phyloP scores from a whole-genome alignment of 2,888 invertebrate genomes.

The Brenthis hecate region DNA sequence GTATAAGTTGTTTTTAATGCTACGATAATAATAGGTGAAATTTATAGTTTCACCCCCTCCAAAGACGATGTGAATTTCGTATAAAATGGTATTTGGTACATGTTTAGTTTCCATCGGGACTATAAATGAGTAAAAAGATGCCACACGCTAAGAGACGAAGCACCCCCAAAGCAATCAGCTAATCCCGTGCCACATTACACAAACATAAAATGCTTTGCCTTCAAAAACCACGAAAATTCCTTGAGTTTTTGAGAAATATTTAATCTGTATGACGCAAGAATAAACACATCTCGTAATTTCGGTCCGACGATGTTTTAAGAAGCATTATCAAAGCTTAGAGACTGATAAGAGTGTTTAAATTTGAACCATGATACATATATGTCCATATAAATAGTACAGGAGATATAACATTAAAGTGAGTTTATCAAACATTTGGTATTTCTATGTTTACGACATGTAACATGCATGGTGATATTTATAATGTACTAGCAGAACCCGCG shows the following conservation, averaged over 20 bases:
- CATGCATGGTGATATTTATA: no score
- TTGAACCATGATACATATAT: slow-evolving; percentile 12
- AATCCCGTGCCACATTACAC: no score
- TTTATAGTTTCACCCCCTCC: no score
- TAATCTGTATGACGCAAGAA: slow-evolving; percentile 27
- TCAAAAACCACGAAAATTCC: slow-evolving; percentile 6
- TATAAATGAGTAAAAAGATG: no score
- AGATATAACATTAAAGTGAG: slow-evolving; percentile 7
- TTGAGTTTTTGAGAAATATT: slow-evolving; percentile 4
- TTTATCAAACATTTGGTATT: background rate
- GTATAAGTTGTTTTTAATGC: no score
- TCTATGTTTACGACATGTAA: background rate
- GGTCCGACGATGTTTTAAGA: slow-evolving; percentile 30
- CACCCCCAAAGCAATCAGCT: no score
- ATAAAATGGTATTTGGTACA: no score
- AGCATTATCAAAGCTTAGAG: slow-evolving; percentile 25
- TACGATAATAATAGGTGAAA: no score
- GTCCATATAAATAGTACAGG: slow-evolving; percentile 9
- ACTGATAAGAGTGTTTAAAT: slow-evolving; percentile 32
- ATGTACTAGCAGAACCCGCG: no score
- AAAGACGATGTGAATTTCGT: no score
- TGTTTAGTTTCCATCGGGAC: no score
- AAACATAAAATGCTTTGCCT: background rate
- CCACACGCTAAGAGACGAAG: no score
- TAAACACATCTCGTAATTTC: slow-evolving; percentile 28